phyloP scores from a whole-genome alignment of 2,888 invertebrate genomes.

The Euspilapteryx auroguttella region DNA sequence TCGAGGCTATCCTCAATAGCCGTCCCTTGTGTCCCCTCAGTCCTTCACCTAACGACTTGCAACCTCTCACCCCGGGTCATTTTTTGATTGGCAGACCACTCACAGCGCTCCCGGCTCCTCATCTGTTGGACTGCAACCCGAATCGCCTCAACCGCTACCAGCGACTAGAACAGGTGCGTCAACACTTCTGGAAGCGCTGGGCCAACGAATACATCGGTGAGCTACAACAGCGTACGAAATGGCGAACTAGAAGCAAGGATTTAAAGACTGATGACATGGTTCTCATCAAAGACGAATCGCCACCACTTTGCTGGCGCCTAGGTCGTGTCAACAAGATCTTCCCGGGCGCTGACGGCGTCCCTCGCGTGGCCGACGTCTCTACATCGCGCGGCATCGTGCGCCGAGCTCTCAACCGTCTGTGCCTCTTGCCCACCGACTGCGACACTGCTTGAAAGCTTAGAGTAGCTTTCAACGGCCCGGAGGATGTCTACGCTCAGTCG shows the following conservation, averaged over 20 bases:
- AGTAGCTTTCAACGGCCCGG: too few species aligned
- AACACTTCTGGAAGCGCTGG: constrained; percentile 6
- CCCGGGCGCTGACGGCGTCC: not conserved
- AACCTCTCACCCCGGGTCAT: not conserved
- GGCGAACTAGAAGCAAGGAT: not conserved
- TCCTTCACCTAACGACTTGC: not conserved
- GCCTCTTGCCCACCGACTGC: too few species aligned
- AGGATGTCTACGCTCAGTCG: too few species aligned
- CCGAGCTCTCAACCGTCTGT: too few species aligned
- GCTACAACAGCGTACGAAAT: constrained; percentile 4
- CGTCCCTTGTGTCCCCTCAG: not conserved
- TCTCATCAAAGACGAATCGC: not conserved
- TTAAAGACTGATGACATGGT: not conserved
- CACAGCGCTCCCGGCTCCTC: not conserved
- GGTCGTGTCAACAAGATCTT: not conserved
- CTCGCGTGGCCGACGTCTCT: not conserved
- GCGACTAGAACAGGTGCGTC: constrained; percentile 4
- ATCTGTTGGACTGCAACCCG: not conserved
- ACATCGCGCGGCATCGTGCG: not conserved
- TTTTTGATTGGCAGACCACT: not conserved
- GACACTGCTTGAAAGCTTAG: too few species aligned
- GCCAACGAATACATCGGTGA: constrained; percentile 3
- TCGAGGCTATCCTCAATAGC: not conserved
- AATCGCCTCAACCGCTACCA: too few species aligned
- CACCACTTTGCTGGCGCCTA: not conserved